Conservation (phyloP, 2,888 invertebrate species). For the Eupithecia dodoneata region DNA sequence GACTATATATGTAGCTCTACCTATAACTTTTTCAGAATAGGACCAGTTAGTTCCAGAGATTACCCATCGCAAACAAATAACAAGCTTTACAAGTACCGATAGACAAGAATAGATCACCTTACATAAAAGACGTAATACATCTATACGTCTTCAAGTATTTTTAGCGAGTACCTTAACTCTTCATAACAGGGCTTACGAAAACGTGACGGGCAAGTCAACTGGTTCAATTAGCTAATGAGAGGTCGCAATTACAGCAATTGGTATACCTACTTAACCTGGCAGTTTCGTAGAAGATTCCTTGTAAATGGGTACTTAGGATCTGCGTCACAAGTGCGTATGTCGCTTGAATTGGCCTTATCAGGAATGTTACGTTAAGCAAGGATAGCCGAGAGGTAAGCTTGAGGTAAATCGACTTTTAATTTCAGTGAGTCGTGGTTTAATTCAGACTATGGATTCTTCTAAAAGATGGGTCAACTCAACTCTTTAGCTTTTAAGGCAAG, state of each 20-base stretch:
- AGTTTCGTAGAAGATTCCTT: constrained; percentile 13
- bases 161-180: constrained; percentile 18
- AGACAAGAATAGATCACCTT: constrained; percentile 5
- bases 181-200: constrained; percentile 24
- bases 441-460: too few relatives aligned
- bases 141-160: background rate
- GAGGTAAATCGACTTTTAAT: too few relatives aligned
- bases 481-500: too few relatives aligned
- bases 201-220: constrained; percentile 43
- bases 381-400: background rate
- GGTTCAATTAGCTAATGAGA: constrained; percentile 53
- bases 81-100: background rate
- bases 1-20: too few relatives aligned
- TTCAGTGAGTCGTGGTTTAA: too few relatives aligned
- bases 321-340: constrained; percentile 17
- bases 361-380: background rate
- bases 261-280: constrained; percentile 37
- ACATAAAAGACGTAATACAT: background rate
- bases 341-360: background rate
- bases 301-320: constrained; percentile 6
- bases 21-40: background rate
- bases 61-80: background rate
- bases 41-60: background rate
- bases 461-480: too few relatives aligned
- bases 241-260: constrained; percentile 50